A percentile compares a stretch with the other conserved stretches of the same genome.
Evolutionary conservation across 2,888 invertebrate species (phyloP).

Genomic region (Plagodis dolabraria): DNA sequence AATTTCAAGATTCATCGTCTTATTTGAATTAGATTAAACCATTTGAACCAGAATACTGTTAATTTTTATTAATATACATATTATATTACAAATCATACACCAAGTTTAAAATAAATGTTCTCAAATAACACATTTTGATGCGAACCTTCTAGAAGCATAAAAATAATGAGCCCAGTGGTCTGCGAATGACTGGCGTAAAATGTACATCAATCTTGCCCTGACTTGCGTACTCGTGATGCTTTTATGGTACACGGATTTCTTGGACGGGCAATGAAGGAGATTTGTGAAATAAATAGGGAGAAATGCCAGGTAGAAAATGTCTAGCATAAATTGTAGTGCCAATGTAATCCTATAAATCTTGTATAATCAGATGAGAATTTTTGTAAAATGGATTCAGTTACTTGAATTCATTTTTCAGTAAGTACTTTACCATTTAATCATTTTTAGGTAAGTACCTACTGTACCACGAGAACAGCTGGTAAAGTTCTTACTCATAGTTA

Average conservation of each 20-base stretch:
- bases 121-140: constrained; percentile 1
- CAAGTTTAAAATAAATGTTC: constrained; percentile 13
- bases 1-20: too few relatives aligned
- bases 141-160: constrained; percentile 32
- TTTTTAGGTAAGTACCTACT: too few relatives aligned
- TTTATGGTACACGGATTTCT: constrained; percentile 24
- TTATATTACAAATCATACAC: too few relatives aligned
- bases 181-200: constrained; percentile 45
- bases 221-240: constrained; percentile 14
- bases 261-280: constrained; percentile 11
- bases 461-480: not conserved
- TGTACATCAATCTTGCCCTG: constrained; percentile 28
- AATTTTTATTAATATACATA: too few relatives aligned
- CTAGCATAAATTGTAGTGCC: constrained; percentile 7
- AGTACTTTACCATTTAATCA: too few relatives aligned
- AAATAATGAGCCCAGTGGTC: constrained; percentile 41
- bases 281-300: constrained; percentile 8
- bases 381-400: too few relatives aligned
- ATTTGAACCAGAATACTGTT: too few relatives aligned
- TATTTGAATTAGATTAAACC: too few relatives aligned
- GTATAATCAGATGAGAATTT: too few relatives aligned
- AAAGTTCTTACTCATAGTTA: not conserved
- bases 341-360: not conserved
- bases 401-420: too few relatives aligned
- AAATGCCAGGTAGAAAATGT: constrained; percentile 10